A percentile compares a stretch with the other conserved stretches of the same genome.
phyloP scores from a whole-genome alignment of 2,888 invertebrate species.

The Ochlodes sylvanus region DNA sequence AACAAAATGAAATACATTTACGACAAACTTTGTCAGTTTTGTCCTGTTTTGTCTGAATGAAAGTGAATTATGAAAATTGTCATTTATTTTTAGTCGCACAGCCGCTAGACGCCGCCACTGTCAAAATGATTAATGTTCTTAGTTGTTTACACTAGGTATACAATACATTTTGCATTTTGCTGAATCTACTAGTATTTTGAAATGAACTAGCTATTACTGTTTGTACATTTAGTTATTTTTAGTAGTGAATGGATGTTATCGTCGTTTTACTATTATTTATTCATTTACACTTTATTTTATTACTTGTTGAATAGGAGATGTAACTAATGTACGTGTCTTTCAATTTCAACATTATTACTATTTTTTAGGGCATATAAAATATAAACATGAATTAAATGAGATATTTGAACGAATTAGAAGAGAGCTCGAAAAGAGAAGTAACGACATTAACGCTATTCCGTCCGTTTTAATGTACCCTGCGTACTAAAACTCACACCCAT shows the following conservation, averaged over 20 bases:
- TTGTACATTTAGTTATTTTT: not conserved
- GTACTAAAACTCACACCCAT: too few species aligned
- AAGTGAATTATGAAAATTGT: not conserved
- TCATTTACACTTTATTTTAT: too few species aligned
- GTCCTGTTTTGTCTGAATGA: not conserved
- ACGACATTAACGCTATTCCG: too few species aligned
- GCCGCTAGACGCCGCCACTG: not conserved
- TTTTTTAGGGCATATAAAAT: too few species aligned
- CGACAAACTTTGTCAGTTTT: not conserved
- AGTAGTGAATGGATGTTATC: not conserved
- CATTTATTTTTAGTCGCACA: constrained; percentile 1
- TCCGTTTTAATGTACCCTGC: too few species aligned
- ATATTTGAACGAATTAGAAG: too few species aligned
- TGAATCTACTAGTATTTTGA: not conserved
- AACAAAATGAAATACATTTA: not conserved
- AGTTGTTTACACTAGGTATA: not conserved
- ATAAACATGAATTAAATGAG: too few species aligned
- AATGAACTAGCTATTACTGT: not conserved
- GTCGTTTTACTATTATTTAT: too few species aligned
- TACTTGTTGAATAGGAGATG: too few species aligned
- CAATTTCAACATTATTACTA: too few species aligned
- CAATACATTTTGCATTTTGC: constrained; percentile 2
- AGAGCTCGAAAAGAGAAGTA: too few species aligned
- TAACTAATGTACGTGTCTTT: too few species aligned
- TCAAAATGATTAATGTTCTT: not conserved